Percentiles rank a stretch among this genome's conserved stretches.
phyloP scores from a whole-genome alignment of 2,797 vertebrate species.

The Brachyrhaphis roseni region DNA sequence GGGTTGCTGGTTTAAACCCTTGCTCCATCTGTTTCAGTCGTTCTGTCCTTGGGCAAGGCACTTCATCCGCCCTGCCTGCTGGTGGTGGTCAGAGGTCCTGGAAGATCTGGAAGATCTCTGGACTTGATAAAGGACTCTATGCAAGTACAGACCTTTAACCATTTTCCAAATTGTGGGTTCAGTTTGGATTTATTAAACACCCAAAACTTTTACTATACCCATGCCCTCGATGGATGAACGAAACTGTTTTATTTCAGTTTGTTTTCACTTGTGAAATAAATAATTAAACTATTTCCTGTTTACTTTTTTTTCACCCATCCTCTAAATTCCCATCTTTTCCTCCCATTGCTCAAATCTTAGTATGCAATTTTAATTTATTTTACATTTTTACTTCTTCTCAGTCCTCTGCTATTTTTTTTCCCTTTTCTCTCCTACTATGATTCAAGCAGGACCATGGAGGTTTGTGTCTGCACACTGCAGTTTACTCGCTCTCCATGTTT shows the following conservation, averaged over 20 bases:
- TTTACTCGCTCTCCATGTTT: conserved; percentile 45
- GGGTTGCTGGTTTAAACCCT: no score
- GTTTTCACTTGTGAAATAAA: neutral
- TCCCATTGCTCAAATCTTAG: neutral
- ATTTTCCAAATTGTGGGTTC: no score
- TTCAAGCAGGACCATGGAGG: neutral
- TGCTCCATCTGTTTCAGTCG: no score
- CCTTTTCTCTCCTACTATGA: neutral
- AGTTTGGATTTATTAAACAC: neutral
- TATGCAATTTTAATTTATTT: neutral
- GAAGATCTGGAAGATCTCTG: no score
- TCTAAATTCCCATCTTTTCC: no score
- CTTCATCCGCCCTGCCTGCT: no score
- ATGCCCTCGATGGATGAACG: neutral
- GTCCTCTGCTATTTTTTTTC: neutral
- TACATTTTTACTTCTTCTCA: neutral
- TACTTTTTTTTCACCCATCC: no score
- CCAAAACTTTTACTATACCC: neutral
- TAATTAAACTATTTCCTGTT: neutral
- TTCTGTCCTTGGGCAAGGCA: no score
- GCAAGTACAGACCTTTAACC: no score
- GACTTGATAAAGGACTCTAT: no score
- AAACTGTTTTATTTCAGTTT: neutral
- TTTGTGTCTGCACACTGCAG: conserved; percentile 28
- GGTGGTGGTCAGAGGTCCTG: no score